These are phyloP conservation scores for Sinocyclocheilus grahami DNA, from an alignment of 2,113 vertebrate genomes.

Conservation along the genomic window DNA sequence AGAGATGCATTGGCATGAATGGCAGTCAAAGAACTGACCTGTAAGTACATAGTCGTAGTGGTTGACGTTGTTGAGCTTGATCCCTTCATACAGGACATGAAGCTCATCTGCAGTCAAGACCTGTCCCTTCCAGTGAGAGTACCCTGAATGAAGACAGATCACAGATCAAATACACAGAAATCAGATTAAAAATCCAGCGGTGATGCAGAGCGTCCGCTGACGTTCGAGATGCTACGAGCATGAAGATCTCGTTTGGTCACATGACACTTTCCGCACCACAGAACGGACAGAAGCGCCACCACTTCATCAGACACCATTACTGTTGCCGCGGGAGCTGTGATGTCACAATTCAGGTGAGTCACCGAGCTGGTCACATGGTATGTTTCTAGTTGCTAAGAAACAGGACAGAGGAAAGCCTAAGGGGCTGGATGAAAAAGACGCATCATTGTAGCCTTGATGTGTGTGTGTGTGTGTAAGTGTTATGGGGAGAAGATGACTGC, in stretches of 20 bases:
- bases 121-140: conserved; percentile 95
- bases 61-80: conserved; percentile 90
- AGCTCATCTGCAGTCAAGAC: conserved; percentile 92
- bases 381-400: conserved; percentile 78
- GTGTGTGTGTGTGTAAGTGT: neutral
- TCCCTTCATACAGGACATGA: conserved; percentile 91
- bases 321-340: conserved; percentile 70
- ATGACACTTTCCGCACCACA: neutral
- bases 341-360: conserved; percentile 82
- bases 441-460: conserved; percentile 35
- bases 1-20: neutral
- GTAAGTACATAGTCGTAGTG: conserved; percentile 96
- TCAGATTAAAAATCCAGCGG: neutral
- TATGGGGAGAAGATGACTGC: conserved; percentile 23
- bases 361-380: conserved; percentile 74
- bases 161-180: conserved; percentile 14
- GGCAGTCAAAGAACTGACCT: conserved; percentile 70
- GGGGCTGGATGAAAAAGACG: conserved; percentile 66
- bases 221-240: neutral
- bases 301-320: conserved; percentile 55
- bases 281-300: neutral
- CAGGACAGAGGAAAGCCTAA: conserved; percentile 74
- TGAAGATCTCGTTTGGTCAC: neutral
- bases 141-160: conserved; percentile 76
- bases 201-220: neutral